Base-by-base conservation (phyloP, 2,888 invertebrate species). In the Crossocerus cetratus region DNA sequence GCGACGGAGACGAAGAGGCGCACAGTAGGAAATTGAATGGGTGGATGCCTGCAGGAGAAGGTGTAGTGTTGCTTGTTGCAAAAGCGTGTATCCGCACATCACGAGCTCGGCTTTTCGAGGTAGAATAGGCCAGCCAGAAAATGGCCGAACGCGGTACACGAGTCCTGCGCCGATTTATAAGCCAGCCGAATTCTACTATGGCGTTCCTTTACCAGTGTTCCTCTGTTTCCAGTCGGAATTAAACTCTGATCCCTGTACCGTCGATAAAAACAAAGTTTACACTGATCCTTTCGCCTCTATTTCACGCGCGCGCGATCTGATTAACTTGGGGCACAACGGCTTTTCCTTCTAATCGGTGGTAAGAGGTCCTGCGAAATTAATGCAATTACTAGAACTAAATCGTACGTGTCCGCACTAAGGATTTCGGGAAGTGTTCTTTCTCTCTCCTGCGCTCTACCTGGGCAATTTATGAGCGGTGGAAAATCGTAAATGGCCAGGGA, bases 81-180 rank as follows among this genome's bases (percentile, higher is more conserved):
- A 32, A 32, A 32, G 21, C 20, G 55, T 8, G 55, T 14, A 20
- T 22, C 20, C 55, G 5, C 57, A 58, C 16, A 44, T 55, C 23
- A 49, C 62, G 57, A 59, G 68, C 58, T 72, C 64, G 63, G 54
- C 20, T 56, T 20, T 53, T 54, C 64, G 72, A 23, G 67, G 61
- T 64, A 55, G 61, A 74, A 60, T 71, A 62, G 62, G 63, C 64
- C 69, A 67, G 75, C 67, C 75, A 69, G 68, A 80, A 76, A 78
- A 80, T 78, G 8, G 32, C 78, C 76, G 69, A 74, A 77, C 76
- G 71, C 54, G 54, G n/a, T 54, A 72, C 61, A 62, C 56, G 67
- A 67, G n/a, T n/a, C n/a, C 67, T 61, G 58, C 14, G 54, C n/a
- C 70, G 69, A 77, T 77, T 77, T 76, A 66, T 72, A 57, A 62